Conservation (phyloP, 2,113 vertebrate genomes). For the Fulica atra region DNA sequence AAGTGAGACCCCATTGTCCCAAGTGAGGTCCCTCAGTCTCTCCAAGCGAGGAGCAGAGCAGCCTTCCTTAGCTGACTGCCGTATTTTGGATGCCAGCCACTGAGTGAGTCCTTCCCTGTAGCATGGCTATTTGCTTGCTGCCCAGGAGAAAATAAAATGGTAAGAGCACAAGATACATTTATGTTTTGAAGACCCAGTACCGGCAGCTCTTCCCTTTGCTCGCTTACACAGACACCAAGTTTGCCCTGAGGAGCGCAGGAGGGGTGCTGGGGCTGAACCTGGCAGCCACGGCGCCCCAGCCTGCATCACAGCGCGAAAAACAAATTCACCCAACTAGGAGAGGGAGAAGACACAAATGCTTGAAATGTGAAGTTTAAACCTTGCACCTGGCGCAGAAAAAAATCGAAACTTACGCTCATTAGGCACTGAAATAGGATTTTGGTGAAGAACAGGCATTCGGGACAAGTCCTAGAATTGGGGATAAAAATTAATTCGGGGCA, state of each 20-base stretch:
- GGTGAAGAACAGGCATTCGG: neutral
- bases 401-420: neutral
- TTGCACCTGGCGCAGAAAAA: neutral
- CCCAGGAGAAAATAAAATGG: neutral
- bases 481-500: neutral
- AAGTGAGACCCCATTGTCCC: neutral
- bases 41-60: accelerated
- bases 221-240: neutral
- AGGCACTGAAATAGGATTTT: neutral
- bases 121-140: neutral
- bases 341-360: neutral
- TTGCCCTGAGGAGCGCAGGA: neutral
- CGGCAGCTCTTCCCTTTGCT: neutral
- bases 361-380: neutral
- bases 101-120: neutral
- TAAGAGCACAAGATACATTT: neutral
- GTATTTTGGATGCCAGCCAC: neutral
- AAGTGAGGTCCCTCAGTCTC: neutral
- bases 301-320: neutral
- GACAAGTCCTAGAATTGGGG: neutral
- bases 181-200: neutral
- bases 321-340: neutral
- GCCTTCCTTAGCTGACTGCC: neutral
- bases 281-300: accelerated
- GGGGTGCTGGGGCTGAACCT: neutral